phyloP scores from a whole-genome alignment of 2,797 vertebrate genomes.

The Trichosurus vulpecula region DNA sequence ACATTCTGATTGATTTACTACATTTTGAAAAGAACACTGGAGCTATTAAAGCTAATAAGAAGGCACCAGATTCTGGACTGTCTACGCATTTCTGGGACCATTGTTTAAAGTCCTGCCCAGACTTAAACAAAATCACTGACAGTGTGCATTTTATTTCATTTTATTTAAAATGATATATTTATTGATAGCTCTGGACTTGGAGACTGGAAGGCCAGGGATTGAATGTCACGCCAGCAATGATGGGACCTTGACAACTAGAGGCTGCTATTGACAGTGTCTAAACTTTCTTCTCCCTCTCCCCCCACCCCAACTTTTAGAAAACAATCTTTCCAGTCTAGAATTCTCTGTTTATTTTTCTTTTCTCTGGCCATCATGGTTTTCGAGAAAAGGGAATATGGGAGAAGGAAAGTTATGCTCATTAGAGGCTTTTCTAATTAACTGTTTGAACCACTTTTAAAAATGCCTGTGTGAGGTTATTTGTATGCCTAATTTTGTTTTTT shows the following conservation, averaged over 20 bases:
- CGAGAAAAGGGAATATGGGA: constrained; percentile 59
- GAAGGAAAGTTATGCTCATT: constrained; percentile 78
- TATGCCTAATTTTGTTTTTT: constrained; percentile 87
- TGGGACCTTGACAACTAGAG: not conserved
- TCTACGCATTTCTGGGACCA: constrained; percentile 32
- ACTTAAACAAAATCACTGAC: not conserved
- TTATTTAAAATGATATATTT: not conserved
- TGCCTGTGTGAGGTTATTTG: constrained; percentile 86
- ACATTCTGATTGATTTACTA: constrained; percentile 71
- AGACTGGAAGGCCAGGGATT: not conserved
- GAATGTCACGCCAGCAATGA: not conserved
- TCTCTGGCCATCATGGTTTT: constrained; percentile 35
- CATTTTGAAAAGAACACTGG: constrained; percentile 51
- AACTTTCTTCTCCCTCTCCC: not conserved
- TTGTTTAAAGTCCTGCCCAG: constrained; percentile 20
- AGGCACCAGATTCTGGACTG: constrained; percentile 18
- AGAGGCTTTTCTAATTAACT: constrained; percentile 84
- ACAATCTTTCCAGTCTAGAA: not conserved
- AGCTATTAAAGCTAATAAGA: constrained; percentile 41
- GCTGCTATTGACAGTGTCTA: not conserved
- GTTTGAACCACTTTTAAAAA: constrained; percentile 84
- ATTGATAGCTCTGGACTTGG: not conserved
- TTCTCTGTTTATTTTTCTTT: constrained; percentile 26
- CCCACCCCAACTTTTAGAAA: not conserved
- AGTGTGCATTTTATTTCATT: not conserved